Percentiles rank a stretch among this genome's conserved stretches.
phyloP scores from a whole-genome alignment of 2,113 vertebrate genomes.

The Bos taurus region DNA sequence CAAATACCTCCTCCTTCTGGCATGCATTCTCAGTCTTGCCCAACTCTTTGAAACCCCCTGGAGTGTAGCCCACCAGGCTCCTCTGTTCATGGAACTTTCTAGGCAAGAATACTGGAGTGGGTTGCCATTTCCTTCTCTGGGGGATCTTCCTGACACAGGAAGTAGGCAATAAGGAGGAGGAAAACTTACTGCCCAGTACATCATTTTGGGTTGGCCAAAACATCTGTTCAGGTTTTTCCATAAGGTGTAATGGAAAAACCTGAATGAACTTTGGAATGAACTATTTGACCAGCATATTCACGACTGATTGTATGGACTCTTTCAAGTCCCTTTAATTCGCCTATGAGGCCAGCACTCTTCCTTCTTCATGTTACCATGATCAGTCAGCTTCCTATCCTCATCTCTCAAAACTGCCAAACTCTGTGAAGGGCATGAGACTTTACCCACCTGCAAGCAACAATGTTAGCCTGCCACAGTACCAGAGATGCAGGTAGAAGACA shows the following conservation, averaged over 20 bases:
- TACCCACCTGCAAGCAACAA: background rate
- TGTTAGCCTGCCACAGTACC: background rate
- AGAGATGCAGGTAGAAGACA: background rate
- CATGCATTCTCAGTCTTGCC: background rate
- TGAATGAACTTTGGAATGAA: background rate
- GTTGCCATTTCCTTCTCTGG: background rate
- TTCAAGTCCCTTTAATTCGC: background rate
- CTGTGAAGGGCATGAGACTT: background rate
- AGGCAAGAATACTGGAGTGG: background rate
- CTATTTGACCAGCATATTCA: background rate
- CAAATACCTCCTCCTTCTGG: background rate
- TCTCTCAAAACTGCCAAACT: background rate
- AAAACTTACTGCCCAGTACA: background rate
- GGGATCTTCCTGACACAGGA: background rate
- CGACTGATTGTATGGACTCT: background rate
- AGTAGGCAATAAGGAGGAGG: background rate
- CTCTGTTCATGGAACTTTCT: background rate
- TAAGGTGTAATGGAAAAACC: background rate
- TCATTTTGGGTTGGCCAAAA: background rate
- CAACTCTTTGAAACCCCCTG: background rate
- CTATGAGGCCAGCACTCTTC: background rate
- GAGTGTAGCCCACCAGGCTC: background rate
- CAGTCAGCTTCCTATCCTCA: background rate
- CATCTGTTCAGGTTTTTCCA: background rate
- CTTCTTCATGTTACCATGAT: background rate